Conservation (phyloP, 2,113 vertebrate species). For the Callaeas wilsoni region DNA sequence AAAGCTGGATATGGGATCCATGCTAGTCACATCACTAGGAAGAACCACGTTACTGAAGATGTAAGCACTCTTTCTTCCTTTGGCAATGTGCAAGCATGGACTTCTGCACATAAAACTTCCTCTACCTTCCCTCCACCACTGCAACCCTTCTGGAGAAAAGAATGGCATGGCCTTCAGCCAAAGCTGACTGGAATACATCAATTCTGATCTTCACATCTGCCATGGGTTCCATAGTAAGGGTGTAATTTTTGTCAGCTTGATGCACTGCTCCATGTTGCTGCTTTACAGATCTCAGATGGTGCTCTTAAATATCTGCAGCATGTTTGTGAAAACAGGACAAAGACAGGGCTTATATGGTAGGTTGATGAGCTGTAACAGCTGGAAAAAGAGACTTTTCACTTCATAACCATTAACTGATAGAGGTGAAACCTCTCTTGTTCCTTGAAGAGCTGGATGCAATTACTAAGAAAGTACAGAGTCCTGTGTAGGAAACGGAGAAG, state of each 20-base stretch:
- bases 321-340: background rate
- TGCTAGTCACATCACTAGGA: background rate
- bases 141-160: background rate
- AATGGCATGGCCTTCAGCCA: background rate
- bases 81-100: background rate
- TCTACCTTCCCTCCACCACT: background rate
- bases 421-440: background rate
- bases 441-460: background rate
- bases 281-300: background rate
- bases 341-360: background rate
- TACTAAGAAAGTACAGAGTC: background rate
- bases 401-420: background rate
- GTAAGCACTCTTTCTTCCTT: background rate
- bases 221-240: background rate
- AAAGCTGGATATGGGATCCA: background rate
- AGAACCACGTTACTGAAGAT: background rate
- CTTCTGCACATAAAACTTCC: background rate
- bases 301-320: background rate
- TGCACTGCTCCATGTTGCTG: background rate
- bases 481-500: background rate
- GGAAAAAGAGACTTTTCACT: background rate
- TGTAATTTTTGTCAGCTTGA: background rate
- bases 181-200: background rate
- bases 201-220: background rate
- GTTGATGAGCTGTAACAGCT: background rate